phyloP scores from a whole-genome alignment of 2,113 vertebrate genomes.

The Sphaerodactylus townsendi region DNA sequence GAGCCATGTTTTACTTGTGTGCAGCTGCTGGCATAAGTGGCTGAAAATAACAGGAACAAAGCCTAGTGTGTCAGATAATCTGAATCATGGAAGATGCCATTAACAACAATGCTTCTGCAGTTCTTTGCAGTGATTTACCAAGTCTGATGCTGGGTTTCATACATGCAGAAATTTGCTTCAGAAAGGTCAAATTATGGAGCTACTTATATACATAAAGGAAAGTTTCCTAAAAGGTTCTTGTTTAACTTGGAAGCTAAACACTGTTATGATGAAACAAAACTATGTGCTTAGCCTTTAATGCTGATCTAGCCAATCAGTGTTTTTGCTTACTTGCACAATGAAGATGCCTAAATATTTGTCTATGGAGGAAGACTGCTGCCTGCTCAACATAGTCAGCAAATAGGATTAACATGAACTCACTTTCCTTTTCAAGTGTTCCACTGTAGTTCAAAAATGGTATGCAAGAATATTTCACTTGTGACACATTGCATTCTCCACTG shows the following conservation, averaged over 20 bases:
- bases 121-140: slow-evolving; percentile 40
- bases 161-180: slow-evolving; percentile 57
- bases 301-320: slow-evolving; percentile 33
- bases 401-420: background rate
- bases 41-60: slow-evolving; percentile 14
- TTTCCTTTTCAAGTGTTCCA: background rate
- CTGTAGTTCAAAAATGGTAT: slow-evolving; percentile 2
- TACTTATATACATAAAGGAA: slow-evolving; percentile 29
- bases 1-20: slow-evolving; percentile 13
- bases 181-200: slow-evolving; percentile 52
- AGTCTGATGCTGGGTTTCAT: slow-evolving; percentile 56
- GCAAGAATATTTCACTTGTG: background rate
- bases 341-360: slow-evolving; percentile 21
- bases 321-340: slow-evolving; percentile 51
- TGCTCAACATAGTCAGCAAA: slow-evolving; percentile 19
- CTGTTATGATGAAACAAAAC: slow-evolving; percentile 42
- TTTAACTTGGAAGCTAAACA: slow-evolving; percentile 56
- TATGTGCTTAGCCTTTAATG: slow-evolving; percentile 37
- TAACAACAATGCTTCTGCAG: slow-evolving; percentile 17
- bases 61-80: slow-evolving; percentile 11
- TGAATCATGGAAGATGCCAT: background rate
- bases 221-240: slow-evolving; percentile 43
- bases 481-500: background rate
- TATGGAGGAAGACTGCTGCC: slow-evolving; percentile 35
- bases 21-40: slow-evolving; percentile 21